A percentile compares a stretch with the other conserved stretches of the same genome.
Conservation (phyloP, 2,113 vertebrate species). For the Anoplopoma fimbria region DNA sequence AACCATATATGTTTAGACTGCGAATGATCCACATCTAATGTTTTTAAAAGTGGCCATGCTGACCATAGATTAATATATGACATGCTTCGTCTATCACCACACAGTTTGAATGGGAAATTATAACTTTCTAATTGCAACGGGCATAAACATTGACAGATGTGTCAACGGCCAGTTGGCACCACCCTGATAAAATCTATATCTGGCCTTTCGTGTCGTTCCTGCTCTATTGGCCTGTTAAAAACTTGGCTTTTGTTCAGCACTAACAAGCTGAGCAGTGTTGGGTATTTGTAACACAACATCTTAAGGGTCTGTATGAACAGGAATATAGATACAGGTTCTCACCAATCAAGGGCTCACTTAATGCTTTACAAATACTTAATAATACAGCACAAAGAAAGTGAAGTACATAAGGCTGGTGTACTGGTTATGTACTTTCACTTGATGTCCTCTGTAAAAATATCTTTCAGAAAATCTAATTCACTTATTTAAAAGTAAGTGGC, state of each 20-base stretch:
- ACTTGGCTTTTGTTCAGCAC: constrained; percentile 13
- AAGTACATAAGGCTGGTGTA: neutral
- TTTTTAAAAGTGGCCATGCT: neutral
- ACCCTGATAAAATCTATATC: constrained; percentile 28
- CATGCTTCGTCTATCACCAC: neutral
- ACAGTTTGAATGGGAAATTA: constrained; percentile 1
- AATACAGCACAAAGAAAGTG: neutral
- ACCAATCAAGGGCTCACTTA: neutral
- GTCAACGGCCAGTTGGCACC: neutral
- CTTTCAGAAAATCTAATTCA: neutral
- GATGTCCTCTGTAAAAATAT: neutral
- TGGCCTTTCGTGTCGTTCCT: neutral
- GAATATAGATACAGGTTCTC: neutral
- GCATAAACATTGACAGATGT: neutral
- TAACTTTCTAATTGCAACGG: constrained; percentile 30
- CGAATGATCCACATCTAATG: constrained; percentile 23
- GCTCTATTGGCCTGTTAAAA: constrained; percentile 17
- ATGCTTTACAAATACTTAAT: neutral
- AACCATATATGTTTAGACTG: constrained; percentile 8
- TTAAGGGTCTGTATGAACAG: neutral
- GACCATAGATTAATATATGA: constrained; percentile 27
- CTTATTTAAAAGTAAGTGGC: neutral
- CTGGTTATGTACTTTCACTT: neutral
- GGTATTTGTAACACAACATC: neutral
- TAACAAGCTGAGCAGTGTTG: neutral